Evolutionary conservation across 2,797 vertebrate species (phyloP).

Genomic region (Galagoides demidoff): DNA sequence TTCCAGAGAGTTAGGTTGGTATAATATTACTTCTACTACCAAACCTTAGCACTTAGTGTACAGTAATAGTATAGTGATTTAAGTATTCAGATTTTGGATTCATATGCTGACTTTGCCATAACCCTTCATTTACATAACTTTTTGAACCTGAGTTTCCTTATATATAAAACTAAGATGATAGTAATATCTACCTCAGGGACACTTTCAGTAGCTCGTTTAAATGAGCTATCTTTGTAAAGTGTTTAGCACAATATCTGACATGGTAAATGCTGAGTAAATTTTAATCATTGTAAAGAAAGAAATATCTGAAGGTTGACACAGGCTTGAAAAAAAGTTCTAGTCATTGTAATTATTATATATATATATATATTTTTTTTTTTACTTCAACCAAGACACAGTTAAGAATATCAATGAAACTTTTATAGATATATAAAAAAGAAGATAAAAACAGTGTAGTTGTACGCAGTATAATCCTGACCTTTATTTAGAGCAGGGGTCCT

Average conservation of each 20-base stretch:
- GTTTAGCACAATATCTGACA: background rate
- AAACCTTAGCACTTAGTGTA: background rate
- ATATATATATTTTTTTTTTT: no score
- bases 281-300: background rate
- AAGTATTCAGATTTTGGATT: background rate
- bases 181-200: background rate
- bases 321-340: background rate
- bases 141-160: background rate
- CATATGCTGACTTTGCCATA: background rate
- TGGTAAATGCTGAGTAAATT: background rate
- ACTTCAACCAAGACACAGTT: background rate
- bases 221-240: background rate
- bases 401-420: background rate
- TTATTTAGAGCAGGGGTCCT: background rate
- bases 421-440: background rate
- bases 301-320: background rate
- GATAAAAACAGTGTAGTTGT: background rate
- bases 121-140: background rate
- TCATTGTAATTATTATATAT: background rate
- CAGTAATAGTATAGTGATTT: background rate
- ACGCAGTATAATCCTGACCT: background rate
- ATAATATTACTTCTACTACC: background rate
- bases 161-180: background rate
- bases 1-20: background rate
- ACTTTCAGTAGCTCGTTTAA: background rate